phyloP scores from a whole-genome alignment of 2,113 vertebrate genomes.

The Meriones unguiculatus region DNA sequence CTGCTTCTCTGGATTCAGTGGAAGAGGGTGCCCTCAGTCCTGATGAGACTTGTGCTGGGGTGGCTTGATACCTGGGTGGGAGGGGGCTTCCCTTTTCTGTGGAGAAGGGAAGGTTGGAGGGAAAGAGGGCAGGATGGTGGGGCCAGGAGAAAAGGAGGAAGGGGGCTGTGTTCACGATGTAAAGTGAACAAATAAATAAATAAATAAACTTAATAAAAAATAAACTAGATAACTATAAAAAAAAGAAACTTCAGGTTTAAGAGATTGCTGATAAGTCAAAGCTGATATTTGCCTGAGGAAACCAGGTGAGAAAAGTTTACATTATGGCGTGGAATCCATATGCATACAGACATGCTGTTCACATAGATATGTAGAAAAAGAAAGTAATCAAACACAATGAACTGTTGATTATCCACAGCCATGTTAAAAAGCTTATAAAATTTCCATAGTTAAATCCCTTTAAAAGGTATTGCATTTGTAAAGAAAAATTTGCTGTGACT shows the following conservation, averaged over 20 bases:
- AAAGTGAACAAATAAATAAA: no score
- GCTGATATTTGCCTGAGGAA: not conserved
- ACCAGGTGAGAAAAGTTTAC: not conserved
- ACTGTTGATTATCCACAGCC: not conserved
- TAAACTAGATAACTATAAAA: no score
- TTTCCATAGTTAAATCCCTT: not conserved
- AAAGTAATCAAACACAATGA: not conserved
- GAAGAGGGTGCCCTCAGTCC: no score
- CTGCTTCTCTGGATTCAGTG: no score
- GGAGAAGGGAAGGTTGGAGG: no score
- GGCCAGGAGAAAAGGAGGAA: no score
- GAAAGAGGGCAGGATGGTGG: no score
- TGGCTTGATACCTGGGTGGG: no score
- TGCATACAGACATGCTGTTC: rapidly evolving
- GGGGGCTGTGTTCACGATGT: no score
- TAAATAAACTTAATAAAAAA: no score
- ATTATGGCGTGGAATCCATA: not conserved
- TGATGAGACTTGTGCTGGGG: no score
- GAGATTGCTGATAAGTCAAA: not conserved
- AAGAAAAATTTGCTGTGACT: constrained; percentile 25
- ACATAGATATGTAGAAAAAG: not conserved
- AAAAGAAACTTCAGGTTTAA: constrained; percentile 11
- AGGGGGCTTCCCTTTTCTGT: no score
- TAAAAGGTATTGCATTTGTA: not conserved
- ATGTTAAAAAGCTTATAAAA: not conserved